A percentile compares a stretch with the other conserved stretches of the same genome.
These are phyloP conservation scores for Drosophila falleni DNA, from an alignment of 2,888 invertebrate genomes.

Conservation along the genomic window DNA sequence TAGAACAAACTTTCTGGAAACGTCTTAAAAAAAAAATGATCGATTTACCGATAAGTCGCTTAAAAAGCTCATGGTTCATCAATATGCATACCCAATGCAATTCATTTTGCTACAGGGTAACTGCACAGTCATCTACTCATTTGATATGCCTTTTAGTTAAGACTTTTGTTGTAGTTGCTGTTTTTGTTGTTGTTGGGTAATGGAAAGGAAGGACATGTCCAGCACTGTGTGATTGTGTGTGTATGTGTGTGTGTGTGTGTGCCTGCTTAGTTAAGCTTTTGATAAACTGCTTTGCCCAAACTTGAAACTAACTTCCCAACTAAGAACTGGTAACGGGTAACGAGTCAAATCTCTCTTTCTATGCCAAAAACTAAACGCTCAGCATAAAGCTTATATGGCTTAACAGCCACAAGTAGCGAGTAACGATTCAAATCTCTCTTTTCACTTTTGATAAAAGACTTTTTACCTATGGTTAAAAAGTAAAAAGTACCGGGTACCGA, in stretches of 20 bases:
- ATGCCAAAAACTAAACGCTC: background rate
- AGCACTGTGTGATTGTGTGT: conserved; percentile 6
- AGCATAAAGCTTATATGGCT: background rate
- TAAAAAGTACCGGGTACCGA: too few species aligned
- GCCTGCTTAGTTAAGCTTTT: conserved; percentile 74
- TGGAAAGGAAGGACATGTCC: conserved; percentile 16
- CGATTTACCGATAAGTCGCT: background rate
- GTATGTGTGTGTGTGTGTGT: conserved; percentile 12
- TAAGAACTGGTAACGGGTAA: conserved; percentile 1
- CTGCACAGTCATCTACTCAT: conserved; percentile 42
- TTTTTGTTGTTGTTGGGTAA: conserved; percentile 11
- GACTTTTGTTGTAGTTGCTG: conserved; percentile 6
- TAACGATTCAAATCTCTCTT: background rate
- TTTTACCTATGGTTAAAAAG: too few species aligned
- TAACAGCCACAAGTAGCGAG: background rate
- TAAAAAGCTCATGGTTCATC: too few species aligned
- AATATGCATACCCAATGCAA: background rate
- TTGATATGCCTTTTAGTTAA: conserved; percentile 35
- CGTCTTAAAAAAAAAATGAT: background rate
- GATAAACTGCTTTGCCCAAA: conserved; percentile 67
- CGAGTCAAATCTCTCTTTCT: background rate
- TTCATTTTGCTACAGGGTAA: conserved; percentile 20
- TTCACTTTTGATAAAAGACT: too few species aligned
- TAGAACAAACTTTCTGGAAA: background rate
- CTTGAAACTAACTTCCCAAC: conserved; percentile 26